A percentile compares a stretch with the other conserved stretches of the same genome.
Evolutionary conservation across 2,888 invertebrate genomes (phyloP).

Genomic region (Aspidiotus destructor): DNA sequence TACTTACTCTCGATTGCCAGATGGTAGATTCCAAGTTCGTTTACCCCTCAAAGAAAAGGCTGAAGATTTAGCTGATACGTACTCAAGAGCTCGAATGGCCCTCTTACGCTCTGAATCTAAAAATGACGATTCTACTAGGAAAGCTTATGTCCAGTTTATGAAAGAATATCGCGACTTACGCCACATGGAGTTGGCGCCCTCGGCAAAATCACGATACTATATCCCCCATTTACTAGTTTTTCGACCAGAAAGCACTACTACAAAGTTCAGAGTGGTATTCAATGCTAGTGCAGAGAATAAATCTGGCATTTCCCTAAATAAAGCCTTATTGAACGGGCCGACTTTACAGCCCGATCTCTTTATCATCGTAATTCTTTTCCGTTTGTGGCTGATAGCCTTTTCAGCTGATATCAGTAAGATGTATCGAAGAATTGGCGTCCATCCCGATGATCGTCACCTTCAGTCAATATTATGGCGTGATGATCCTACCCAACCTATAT

Average conservation of each 20-base stretch:
- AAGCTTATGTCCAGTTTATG: slow-evolving; percentile 37
- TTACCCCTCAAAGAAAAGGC: slow-evolving; percentile 1
- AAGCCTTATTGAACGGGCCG: slow-evolving; percentile 39
- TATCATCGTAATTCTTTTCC: slow-evolving; percentile 37
- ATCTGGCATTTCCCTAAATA: slow-evolving; percentile 40
- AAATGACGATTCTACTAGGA: background rate
- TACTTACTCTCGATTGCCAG: background rate
- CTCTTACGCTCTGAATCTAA: too few species aligned
- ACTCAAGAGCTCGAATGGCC: too few species aligned
- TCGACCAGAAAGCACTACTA: too few species aligned
- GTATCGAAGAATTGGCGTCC: slow-evolving; percentile 40
- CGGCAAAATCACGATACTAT: too few species aligned
- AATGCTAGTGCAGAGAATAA: slow-evolving; percentile 35
- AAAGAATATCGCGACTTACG: slow-evolving; percentile 36
- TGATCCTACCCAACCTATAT: slow-evolving; percentile 35
- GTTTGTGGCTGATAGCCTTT: slow-evolving; percentile 38
- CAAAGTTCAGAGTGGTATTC: too few species aligned
- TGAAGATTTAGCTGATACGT: too few species aligned
- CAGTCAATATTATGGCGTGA: too few species aligned
- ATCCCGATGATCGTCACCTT: slow-evolving; percentile 38
- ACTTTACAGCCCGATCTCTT: slow-evolving; percentile 39
- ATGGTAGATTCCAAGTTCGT: slow-evolving; percentile 21
- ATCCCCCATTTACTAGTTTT: too few species aligned
- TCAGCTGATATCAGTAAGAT: slow-evolving; percentile 42
- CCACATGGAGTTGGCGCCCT: too few species aligned